Evolutionary conservation across 2,888 invertebrate species (phyloP), one percentile per base, ranked within the genome.

Genomic region (Platypus cylindrus): DNA sequence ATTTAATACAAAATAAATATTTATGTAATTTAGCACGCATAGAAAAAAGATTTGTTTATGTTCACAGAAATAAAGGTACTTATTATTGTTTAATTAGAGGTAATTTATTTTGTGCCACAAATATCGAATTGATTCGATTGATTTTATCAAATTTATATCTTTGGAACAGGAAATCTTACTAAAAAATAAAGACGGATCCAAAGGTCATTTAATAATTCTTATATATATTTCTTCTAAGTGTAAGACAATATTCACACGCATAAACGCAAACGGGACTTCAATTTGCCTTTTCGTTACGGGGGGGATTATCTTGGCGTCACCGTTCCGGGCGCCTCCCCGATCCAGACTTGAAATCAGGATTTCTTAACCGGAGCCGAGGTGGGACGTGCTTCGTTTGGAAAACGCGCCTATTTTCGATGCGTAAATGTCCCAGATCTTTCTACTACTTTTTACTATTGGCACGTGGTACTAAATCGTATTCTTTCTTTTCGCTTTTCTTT

Each of bases 291-390:
- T 33, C 34, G 32, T n/a, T 33, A 32, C 36, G 32, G 51, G n/a
- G n/a, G n/a, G 59, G 61, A 60, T 59, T 62, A 61, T 57, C 58
- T 46, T 60, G 60, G 60, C 62, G 62, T 58, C 62, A 57, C 56
- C 50, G 52, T 56, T 60, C 60, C 57, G 55, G 62, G 60, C 62
- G 60, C 58, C 57, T 44, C 46, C 46, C 36, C 38, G 35, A 38
- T 38, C 32, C 41, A 29, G 38, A 20, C 35, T 41, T 17, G 36
- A 32, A 36, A 39, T 36, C 39, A 27, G 36, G 41, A 28, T 34
- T 22, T 34, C 29, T 27, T 14, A 27, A 24, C 24, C n/a, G 27
- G 23, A 38, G n/a, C 34, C 31, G 41, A 41, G 38, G 41, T 41
- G 49, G 49, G 50, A 59, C 59, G 60, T 60, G 60, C 57, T 54